These are phyloP conservation scores for Thamnaconus septentrionalis DNA, from an alignment of 2,113 vertebrate genomes.

Conservation along the genomic window DNA sequence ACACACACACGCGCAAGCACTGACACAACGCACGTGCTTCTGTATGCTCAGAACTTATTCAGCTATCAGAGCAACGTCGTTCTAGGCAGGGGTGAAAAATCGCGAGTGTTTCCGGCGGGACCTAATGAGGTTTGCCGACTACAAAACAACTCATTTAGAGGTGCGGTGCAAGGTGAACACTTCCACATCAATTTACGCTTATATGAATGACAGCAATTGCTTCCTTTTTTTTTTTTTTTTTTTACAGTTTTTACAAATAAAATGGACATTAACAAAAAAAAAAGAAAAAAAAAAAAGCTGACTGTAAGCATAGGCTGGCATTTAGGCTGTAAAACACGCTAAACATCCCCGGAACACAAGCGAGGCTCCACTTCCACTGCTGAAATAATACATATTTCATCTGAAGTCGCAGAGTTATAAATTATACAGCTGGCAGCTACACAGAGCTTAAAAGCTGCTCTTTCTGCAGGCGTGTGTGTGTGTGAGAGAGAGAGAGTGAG, in stretches of 20 bases:
- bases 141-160: too few relatives aligned
- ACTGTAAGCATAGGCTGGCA: background rate
- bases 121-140: too few relatives aligned
- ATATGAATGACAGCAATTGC: too few relatives aligned
- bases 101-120: too few relatives aligned
- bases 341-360: too few relatives aligned
- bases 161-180: too few relatives aligned
- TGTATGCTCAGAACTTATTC: slow-evolving; percentile 10
- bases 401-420: slow-evolving; percentile 50
- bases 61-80: slow-evolving; percentile 25
- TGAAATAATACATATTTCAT: slow-evolving; percentile 58
- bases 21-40: background rate
- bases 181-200: too few relatives aligned
- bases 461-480: background rate
- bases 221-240: background rate
- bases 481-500: slow-evolving; percentile 6
- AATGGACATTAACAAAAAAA: background rate
- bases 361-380: slow-evolving; percentile 13
- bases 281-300: background rate
- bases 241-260: slow-evolving; percentile 1
- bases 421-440: slow-evolving; percentile 53
- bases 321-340: too few relatives aligned
- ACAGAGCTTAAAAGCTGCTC: slow-evolving; percentile 50
- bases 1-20: background rate
- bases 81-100: background rate